Evolutionary conservation across 2,888 invertebrate species (phyloP), one percentile per base, ranked within the genome.

Genomic region (Ophion slaviceki): DNA sequence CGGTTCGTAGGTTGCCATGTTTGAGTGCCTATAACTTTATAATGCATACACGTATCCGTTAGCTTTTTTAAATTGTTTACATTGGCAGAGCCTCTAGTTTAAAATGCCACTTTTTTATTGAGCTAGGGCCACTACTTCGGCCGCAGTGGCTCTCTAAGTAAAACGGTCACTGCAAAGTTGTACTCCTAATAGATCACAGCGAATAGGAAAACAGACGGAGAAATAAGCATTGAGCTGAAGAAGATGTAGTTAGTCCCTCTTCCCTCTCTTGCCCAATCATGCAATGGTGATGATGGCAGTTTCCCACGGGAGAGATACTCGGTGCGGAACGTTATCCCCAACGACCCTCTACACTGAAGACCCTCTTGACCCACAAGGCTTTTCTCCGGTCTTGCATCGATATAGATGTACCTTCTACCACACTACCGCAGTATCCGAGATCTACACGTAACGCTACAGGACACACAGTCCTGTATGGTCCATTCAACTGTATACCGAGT

Each of bases 271-370:
- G 68, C 61, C 59, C 47, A 62, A 77, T 80, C 67, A 80, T 72
- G 64, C 71, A 72, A 79, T 78, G 67, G 80, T 81, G 82, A 85
- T 85, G 85, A 85, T 75, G 86, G 86, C 77, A 72, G 82, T 90
- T 90, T 90, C 91, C 89, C 89, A 88, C 86, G 89, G 89, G 91
- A 90, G 87, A 88, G 86, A 86, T 75, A 79, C 82, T 91, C 87
- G 88, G 89, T 89, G 68, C 89, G 89, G 88, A 89, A 89, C 89
- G 92, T 92, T 91, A 91, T 90, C 90, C 90, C 81, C 86, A 86
- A 89, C 89, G 89, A 89, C 88, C 91, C 90, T 88, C 89, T 90
- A 87, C 82, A 83, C 79, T 53, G 85, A 82, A 85, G 85, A 87
- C 86, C 88, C 87, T 88, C 88, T 88, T 87, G 88, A 88, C 88